Conservation (phyloP, 2,113 vertebrate genomes). For the Apteryx owenii region DNA sequence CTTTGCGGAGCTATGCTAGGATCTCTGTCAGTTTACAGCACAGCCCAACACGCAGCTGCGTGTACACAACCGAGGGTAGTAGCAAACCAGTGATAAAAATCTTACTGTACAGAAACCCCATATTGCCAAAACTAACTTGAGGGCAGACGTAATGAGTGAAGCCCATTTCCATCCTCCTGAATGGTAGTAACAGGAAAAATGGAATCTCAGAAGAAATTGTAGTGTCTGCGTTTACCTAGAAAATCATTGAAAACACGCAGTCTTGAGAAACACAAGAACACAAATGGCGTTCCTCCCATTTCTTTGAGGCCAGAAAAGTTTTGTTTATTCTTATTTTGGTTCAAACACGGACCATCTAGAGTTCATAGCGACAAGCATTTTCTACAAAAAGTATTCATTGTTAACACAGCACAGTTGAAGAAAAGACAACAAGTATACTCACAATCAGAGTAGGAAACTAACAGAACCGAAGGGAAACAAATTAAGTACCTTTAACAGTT, state of each 20-base stretch:
- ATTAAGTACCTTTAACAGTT: not conserved
- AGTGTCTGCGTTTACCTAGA: fast-evolving
- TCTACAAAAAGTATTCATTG: not conserved
- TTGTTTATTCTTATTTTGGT: not conserved
- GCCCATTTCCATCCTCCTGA: not conserved
- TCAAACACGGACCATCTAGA: not conserved
- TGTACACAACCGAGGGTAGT: not conserved
- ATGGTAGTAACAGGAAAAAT: not conserved
- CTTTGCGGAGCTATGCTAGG: not conserved
- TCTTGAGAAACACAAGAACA: not conserved
- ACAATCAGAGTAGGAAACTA: not conserved
- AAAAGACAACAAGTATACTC: not conserved
- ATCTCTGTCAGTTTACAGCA: not conserved
- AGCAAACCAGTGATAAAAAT: not conserved
- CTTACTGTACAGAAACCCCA: not conserved
- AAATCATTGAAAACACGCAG: not conserved
- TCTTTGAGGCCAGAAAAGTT: not conserved
- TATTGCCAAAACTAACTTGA: not conserved
- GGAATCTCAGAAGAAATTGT: not conserved
- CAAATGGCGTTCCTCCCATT: not conserved
- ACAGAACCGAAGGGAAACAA: not conserved
- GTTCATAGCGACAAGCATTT: not conserved
- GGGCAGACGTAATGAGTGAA: not conserved
- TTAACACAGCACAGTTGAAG: not conserved
- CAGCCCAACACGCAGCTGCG: not conserved